Conservation (phyloP, 2,113 vertebrate genomes). For the Panthera uncia region DNA sequence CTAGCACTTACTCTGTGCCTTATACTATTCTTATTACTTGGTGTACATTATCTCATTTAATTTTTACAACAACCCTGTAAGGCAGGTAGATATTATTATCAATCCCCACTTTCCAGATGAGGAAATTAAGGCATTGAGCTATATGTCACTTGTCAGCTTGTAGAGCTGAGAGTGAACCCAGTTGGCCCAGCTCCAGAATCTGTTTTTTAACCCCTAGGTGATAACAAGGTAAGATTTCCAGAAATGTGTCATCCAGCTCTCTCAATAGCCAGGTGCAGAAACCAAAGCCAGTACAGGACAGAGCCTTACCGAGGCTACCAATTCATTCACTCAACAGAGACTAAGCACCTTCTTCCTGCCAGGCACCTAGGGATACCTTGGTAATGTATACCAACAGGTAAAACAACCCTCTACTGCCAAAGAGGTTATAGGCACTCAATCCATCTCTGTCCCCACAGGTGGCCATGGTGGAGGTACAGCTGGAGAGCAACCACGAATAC, state of each 20-base stretch:
- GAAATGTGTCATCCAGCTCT: background rate
- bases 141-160: background rate
- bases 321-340: background rate
- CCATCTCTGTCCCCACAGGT: slow-evolving; percentile 69
- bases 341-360: background rate
- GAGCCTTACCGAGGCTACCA: background rate
- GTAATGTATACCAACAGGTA: background rate
- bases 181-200: background rate
- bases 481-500: slow-evolving; percentile 75
- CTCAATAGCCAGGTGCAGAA: background rate
- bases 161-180: background rate
- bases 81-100: background rate
- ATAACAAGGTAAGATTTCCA: background rate
- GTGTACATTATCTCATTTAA: background rate
- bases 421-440: background rate
- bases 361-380: background rate
- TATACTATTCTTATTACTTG: background rate
- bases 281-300: background rate
- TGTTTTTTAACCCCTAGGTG: background rate
- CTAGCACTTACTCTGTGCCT: background rate
- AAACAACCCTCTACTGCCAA: background rate
- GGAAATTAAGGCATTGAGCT: background rate
- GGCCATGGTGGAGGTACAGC: slow-evolving; percentile 84
- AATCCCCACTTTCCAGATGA: background rate
- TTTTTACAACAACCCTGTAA: background rate